Conservation (phyloP, 2,888 invertebrate genomes). For the Caenorhabditis plicata region DNA sequence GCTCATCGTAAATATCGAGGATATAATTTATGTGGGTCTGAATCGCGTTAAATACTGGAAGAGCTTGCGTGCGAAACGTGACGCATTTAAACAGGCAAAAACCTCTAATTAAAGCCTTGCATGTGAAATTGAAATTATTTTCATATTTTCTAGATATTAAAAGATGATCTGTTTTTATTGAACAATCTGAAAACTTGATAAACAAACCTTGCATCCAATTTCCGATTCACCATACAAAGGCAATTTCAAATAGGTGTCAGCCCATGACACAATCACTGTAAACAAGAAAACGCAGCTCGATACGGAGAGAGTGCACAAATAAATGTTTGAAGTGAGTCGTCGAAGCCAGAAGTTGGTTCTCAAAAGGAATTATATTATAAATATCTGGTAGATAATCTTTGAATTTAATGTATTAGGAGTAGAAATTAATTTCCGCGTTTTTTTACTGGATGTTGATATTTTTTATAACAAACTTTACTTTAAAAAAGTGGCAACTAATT, state of each 20-base stretch:
- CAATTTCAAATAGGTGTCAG: slow-evolving; percentile 50
- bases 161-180: background rate
- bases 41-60: no score
- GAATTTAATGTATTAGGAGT: background rate
- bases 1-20: no score
- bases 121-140: background rate
- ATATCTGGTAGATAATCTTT: background rate
- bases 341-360: slow-evolving; percentile 64
- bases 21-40: no score
- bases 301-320: slow-evolving; percentile 60
- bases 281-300: slow-evolving; percentile 60
- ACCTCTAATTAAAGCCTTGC: no score
- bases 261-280: slow-evolving; percentile 60
- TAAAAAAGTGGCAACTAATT: no score
- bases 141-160: background rate
- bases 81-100: no score
- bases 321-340: slow-evolving; percentile 62
- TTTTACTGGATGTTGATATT: no score
- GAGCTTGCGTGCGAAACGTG: no score
- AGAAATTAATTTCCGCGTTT: no score
- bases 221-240: slow-evolving; percentile 57
- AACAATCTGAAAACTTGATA: background rate
- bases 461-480: background rate
- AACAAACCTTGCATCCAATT: slow-evolving; percentile 40
- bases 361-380: slow-evolving; percentile 14